These are phyloP conservation scores for Camponotus pennsylvanicus DNA, from an alignment of 1,140 invertebrate species.

Conservation along the genomic window DNA sequence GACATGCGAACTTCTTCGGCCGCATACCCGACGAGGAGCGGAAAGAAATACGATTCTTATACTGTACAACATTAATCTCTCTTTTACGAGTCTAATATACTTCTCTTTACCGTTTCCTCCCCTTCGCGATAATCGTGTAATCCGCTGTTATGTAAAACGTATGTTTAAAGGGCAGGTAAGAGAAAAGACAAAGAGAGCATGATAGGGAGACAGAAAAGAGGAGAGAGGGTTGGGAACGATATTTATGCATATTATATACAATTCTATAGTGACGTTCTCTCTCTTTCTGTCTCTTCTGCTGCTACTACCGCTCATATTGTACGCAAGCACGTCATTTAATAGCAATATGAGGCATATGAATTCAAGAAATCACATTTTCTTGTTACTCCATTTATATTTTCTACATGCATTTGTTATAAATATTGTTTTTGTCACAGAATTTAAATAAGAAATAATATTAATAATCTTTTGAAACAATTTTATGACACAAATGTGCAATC, in stretches of 20 bases:
- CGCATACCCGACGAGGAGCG: conserved; percentile 61
- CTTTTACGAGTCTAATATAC: conserved; percentile 62
- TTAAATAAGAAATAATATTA: background rate
- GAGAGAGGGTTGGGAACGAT: conserved; percentile 33
- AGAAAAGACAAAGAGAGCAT: background rate
- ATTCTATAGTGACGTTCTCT: conserved; percentile 71
- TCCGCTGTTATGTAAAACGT: conserved; percentile 47
- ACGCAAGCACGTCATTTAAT: conserved; percentile 35
- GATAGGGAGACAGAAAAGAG: background rate
- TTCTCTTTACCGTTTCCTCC: conserved; percentile 40
- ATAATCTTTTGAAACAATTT: background rate
- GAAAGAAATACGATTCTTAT: conserved; percentile 63
- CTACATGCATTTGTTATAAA: background rate
- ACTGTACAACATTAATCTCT: conserved; percentile 74
- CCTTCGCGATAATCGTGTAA: conserved; percentile 20
- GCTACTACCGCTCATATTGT: conserved; percentile 18
- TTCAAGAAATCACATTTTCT: background rate
- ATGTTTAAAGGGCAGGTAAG: background rate
- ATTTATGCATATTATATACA: conserved; percentile 68
- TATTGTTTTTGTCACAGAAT: conserved; percentile 1
- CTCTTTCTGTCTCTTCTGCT: conserved; percentile 26
- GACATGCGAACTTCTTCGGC: conserved; percentile 67
- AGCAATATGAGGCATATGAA: conserved; percentile 57
- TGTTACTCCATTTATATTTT: background rate
- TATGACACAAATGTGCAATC: no score